Evolutionary conservation across 2,113 vertebrate species (phyloP), one percentile per base, ranked within the genome.

Genomic region (Cryptomyrus ogoouensis): DNA sequence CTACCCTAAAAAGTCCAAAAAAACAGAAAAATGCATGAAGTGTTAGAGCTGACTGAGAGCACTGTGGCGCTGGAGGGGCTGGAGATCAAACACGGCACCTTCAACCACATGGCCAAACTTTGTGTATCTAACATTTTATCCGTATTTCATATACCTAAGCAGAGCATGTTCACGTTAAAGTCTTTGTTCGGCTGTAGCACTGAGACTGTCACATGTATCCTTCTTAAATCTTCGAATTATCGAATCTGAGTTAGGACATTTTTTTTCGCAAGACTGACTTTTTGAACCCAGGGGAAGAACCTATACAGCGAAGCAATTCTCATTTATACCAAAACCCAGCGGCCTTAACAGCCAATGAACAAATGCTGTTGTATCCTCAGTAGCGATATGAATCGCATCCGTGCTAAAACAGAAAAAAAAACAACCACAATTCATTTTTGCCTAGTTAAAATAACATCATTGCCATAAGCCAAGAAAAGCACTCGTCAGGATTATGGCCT

Each of bases 381-480:
- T 21, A 47, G 39, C 42, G 44, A 84, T 84, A 46, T 47, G 39
- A 84, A 84, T 84, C 42, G 42, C 42, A 84, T 84, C 42, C 24
- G 42, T 84, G 42, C 83, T 47, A 47, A 84, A 80, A 80, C 31
- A 19, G 70, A 77, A 39, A 77, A 83, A 46, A 44, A 83, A 83
- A 21, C 6, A 1, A 83, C 80, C 77, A 83, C 42, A 39, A 83
- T 44, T 84, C 83, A 47, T 84, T 84, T 84, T 84, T 84, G 44
- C 83, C 83, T 8, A 46, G 83, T 47, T 84, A 84, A 84, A 84
- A 47, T 47, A 24, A 84, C 47, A 24, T 84, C 24, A n/a, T 47
- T 84, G 42, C 83, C 21, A 47, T n/a, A 46, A 47, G 83, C 83
- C 83, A 84, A 84, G 83, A 84, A 84, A 84, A 84, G 44, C 83